A percentile compares a stretch with the other conserved stretches of the same genome.
phyloP scores from a whole-genome alignment of 2,888 invertebrate genomes.

The Boloria selene region DNA sequence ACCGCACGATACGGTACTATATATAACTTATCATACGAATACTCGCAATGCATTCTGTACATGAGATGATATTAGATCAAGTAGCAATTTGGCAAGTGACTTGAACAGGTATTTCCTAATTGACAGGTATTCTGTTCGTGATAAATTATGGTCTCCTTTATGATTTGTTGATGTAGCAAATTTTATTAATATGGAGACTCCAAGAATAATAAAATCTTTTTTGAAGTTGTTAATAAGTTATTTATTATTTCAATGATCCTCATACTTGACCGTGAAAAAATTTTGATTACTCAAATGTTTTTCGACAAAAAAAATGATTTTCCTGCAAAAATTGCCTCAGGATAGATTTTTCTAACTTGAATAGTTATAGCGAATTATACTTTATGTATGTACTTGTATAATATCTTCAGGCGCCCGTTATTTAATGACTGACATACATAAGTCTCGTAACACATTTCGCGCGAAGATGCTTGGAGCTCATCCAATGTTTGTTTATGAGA shows the following conservation, averaged over 20 bases:
- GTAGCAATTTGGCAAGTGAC: constrained; percentile 3
- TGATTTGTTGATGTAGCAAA: not conserved
- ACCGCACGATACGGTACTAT: not conserved
- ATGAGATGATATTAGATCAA: not conserved
- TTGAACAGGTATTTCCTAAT: constrained; percentile 3
- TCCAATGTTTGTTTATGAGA: constrained; percentile 68
- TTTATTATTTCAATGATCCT: no score
- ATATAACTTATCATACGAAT: not conserved
- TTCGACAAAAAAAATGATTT: not conserved
- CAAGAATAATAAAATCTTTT: no score
- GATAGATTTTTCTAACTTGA: no score
- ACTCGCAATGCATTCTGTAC: not conserved
- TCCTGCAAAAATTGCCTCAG: not conserved
- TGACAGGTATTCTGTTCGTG: constrained; percentile 15
- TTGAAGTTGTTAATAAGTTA: no score
- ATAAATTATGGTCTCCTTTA: not conserved
- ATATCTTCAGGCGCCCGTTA: constrained; percentile 27
- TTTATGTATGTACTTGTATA: not conserved
- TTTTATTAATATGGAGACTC: no score
- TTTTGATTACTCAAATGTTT: no score
- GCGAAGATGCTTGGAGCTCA: constrained; percentile 58
- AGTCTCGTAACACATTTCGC: constrained; percentile 38
- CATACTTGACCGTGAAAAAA: no score
- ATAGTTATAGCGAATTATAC: no score
- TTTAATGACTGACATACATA: constrained; percentile 33